phyloP scores from a whole-genome alignment of 2,888 invertebrate genomes.

The Scaptomyza polygonia region DNA sequence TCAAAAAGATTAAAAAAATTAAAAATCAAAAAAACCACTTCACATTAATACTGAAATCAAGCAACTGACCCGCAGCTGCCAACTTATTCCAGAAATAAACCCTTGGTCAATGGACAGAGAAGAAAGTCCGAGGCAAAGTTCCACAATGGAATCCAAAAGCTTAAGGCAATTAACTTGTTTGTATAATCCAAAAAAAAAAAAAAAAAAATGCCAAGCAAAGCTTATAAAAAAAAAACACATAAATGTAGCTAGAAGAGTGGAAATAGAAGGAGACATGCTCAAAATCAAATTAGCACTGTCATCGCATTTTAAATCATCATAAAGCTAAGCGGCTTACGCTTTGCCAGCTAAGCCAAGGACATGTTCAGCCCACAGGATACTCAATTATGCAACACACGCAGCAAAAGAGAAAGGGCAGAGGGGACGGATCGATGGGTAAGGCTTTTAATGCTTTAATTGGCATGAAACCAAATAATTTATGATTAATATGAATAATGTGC shows the following conservation, averaged over 20 bases:
- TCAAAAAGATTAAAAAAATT: conserved; percentile 5
- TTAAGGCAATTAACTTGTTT: conserved; percentile 43
- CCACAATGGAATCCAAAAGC: conserved; percentile 27
- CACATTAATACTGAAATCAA: conserved; percentile 51
- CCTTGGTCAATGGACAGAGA: background rate
- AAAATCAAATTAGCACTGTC: conserved; percentile 29
- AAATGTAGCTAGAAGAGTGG: conserved; percentile 2
- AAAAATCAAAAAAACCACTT: conserved; percentile 23
- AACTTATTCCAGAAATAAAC: conserved; percentile 62
- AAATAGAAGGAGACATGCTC: conserved; percentile 30
- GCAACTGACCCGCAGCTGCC: conserved; percentile 41
- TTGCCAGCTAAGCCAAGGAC: conserved; percentile 30
- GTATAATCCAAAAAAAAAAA: conserved; percentile 30
- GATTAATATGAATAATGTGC: conserved; percentile 27
- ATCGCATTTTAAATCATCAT: conserved; percentile 49
- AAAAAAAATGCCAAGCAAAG: conserved; percentile 7
- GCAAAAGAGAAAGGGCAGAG: background rate
- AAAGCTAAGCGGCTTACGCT: conserved; percentile 51
- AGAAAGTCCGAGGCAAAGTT: conserved; percentile 10
- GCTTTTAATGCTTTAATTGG: conserved; percentile 29
- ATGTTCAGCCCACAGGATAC: conserved; percentile 58
- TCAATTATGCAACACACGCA: conserved; percentile 67
- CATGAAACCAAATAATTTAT: conserved; percentile 21
- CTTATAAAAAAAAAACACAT: background rate
- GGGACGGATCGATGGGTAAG: background rate